Evolutionary conservation across 2,888 invertebrate genomes (phyloP).

Genomic region (Dione juno): DNA sequence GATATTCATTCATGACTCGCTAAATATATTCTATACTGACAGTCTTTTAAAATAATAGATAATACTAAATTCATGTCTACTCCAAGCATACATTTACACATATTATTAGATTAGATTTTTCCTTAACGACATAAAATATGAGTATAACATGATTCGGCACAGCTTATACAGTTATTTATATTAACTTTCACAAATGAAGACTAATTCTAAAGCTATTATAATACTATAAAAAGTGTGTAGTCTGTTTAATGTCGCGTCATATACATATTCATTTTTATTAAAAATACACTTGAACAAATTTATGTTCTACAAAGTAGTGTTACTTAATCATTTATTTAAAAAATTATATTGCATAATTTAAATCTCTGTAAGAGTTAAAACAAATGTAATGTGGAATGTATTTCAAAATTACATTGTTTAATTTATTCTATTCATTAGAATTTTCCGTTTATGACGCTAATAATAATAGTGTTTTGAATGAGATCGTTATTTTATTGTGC

Average conservation of each 20-base stretch:
- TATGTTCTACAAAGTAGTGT: neutral
- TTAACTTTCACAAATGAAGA: neutral
- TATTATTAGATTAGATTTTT: neutral
- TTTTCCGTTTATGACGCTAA: conserved; percentile 42
- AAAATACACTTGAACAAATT: neutral
- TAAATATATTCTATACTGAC: neutral
- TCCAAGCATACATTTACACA: neutral
- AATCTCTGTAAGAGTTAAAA: neutral
- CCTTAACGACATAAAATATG: neutral
- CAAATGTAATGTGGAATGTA: too few relatives aligned
- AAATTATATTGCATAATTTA: neutral
- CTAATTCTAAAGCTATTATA: neutral
- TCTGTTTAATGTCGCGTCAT: neutral
- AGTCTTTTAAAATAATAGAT: neutral
- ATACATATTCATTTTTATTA: too few relatives aligned
- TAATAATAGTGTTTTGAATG: conserved; percentile 37
- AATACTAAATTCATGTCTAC: neutral
- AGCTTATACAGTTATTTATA: neutral
- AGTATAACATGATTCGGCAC: neutral
- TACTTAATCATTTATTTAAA: neutral
- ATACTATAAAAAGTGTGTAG: neutral
- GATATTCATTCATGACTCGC: neutral
- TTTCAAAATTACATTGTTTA: conserved; percentile 9
- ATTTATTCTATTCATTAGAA: conserved; percentile 32
- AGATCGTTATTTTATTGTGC: conserved; percentile 48